phyloP scores from a whole-genome alignment of 1,140 invertebrate genomes.

The Pseudomyrmex flavicornis region DNA sequence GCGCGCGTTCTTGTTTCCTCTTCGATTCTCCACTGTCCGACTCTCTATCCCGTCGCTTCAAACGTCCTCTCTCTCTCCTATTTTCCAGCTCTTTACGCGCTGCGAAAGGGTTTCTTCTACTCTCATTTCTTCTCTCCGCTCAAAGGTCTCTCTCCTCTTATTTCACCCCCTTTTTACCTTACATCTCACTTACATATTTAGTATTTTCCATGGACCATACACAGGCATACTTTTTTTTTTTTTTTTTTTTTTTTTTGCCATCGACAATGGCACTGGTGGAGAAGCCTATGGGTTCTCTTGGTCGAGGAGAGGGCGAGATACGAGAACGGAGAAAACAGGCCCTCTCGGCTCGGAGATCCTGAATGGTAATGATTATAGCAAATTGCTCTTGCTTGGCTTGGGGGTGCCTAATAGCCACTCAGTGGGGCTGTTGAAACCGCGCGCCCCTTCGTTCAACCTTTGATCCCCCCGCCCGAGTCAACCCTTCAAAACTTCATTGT shows the following conservation, averaged over 20 bases:
- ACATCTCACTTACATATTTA: not conserved
- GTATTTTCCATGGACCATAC: not conserved
- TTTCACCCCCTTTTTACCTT: not conserved
- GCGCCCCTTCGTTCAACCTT: slow-evolving; percentile 81
- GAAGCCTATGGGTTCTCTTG: slow-evolving; percentile 55
- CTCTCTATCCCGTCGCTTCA: slow-evolving; percentile 30
- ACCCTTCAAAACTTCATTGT: slow-evolving; percentile 80
- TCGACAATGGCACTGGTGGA: slow-evolving; percentile 56
- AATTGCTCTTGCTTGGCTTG: slow-evolving; percentile 80
- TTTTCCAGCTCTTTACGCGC: slow-evolving; percentile 17
- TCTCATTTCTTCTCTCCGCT: not conserved
- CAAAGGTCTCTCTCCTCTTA: not conserved
- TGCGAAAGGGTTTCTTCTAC: not conserved
- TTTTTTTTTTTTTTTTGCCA: slow-evolving; percentile 4
- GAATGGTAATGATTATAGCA: slow-evolving; percentile 83
- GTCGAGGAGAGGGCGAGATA: slow-evolving; percentile 63
- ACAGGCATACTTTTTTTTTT: not conserved
- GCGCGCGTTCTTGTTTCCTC: slow-evolving; percentile 28
- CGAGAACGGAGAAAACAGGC: slow-evolving; percentile 70
- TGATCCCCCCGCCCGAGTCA: slow-evolving; percentile 81
- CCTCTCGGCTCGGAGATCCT: slow-evolving; percentile 78
- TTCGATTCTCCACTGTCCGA: slow-evolving; percentile 8
- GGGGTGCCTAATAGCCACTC: slow-evolving; percentile 83
- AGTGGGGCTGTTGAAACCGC: slow-evolving; percentile 80
- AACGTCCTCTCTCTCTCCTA: slow-evolving; percentile 21